Evolutionary conservation across 2,888 invertebrate species (phyloP), one percentile per base, ranked within the genome.

Genomic region (Drosophila cracens): DNA sequence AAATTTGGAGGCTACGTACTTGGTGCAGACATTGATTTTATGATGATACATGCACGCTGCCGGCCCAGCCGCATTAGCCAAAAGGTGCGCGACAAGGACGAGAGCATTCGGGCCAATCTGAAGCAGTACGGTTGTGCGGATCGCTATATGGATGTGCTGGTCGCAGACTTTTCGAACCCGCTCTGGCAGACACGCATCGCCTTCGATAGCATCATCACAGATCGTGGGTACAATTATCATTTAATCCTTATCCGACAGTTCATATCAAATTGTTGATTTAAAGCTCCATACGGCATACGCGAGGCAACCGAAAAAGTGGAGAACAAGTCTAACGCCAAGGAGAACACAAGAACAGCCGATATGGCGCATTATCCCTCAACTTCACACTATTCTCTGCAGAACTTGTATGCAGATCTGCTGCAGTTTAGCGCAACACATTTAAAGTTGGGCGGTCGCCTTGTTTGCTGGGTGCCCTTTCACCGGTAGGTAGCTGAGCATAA

Each of bases 261-360:
- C 5, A 27, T 18, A 0, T 8, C 1, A 1, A 36, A 27, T n/a
- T 33, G 2, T 31, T 13, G 7, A 4, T 38, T 79, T 90, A 2
- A 91, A 99, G 99, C 99, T 29, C 99, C 99, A 0, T 99, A 99
- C 94, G 99, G 99, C 36, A 98, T 99, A 33, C 94, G 99, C 74
- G 99, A 99, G 94, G 95, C 98, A 1, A 97, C 97, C 0, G 97
- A 97, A 93, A 96, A 96, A 92, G 95, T 96, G 54, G 94, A 94
- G 58, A 89, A 87, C 2, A 93, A 93, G 68, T 31, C 29, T 1
- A 74, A 82, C 71, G 60, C 91, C 78, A 92, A 92, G 70, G 94
- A 95, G 87, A 95, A 95, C 82, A 94, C 59, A 7, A 94, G 97
- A 16, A 94, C 95, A 8, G 95, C 95, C 33, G 94, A 95, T 74